Evolutionary conservation across 2,113 vertebrate genomes (phyloP).

Genomic region (Triplophysa rosa): DNA sequence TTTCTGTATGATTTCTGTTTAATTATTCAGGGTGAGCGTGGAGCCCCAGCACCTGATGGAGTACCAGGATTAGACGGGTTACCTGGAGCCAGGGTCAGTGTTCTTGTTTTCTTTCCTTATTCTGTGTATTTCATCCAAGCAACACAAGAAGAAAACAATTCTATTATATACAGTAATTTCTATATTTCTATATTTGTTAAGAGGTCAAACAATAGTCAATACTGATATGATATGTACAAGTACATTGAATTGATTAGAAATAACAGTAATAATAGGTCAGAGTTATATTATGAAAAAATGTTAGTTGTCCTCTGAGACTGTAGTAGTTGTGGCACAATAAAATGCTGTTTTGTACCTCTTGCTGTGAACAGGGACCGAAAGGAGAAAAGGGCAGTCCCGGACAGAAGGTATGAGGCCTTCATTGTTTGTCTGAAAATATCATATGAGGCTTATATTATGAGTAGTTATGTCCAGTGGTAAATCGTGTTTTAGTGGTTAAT

Average conservation of each 20-base stretch:
- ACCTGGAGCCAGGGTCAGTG: slow-evolving; percentile 71
- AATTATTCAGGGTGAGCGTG: slow-evolving; percentile 67
- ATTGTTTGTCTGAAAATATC: background rate
- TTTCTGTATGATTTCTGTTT: background rate
- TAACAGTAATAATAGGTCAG: too few species aligned
- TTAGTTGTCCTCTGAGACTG: background rate
- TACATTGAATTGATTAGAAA: too few species aligned
- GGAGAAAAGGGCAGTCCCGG: slow-evolving; percentile 85
- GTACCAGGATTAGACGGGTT: slow-evolving; percentile 69
- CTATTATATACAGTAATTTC: background rate
- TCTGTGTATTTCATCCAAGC: background rate
- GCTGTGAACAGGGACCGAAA: slow-evolving; percentile 78
- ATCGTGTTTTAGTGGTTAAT: too few species aligned
- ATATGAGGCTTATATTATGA: background rate
- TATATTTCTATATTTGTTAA: background rate
- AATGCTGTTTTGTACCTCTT: background rate
- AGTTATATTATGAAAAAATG: background rate
- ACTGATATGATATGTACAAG: too few species aligned
- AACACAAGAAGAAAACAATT: background rate
- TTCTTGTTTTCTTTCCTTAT: background rate
- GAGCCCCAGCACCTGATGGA: slow-evolving; percentile 67
- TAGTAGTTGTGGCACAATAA: slow-evolving; percentile 13
- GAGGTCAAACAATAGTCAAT: background rate
- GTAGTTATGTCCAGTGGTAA: background rate
- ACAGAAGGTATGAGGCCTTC: slow-evolving; percentile 71